phyloP scores from a whole-genome alignment of 1,140 invertebrate species.

The Harlomillsia oculata region DNA sequence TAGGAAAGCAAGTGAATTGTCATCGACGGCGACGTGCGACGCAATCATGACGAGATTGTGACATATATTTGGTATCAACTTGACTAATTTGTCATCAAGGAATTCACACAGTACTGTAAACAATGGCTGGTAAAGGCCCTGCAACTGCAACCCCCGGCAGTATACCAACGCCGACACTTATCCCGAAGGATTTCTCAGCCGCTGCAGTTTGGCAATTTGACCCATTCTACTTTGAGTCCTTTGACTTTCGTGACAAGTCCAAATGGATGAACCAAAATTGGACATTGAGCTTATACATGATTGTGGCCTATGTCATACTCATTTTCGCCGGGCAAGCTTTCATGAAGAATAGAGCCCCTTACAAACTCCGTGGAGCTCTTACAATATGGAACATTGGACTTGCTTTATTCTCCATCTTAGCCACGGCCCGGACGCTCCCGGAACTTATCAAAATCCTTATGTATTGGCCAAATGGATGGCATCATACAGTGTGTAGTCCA shows the following conservation, averaged over 20 bases:
- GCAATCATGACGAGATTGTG: too few relatives aligned
- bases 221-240: conserved; percentile 36
- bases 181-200: too few relatives aligned
- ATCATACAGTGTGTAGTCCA: conserved; percentile 46
- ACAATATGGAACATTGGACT: conserved; percentile 28
- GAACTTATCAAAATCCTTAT: conserved; percentile 27
- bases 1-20: too few relatives aligned
- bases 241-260: conserved; percentile 42
- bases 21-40: too few relatives aligned
- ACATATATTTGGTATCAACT: too few relatives aligned
- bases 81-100: too few relatives aligned
- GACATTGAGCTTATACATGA: conserved; percentile 43
- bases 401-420: conserved; percentile 26
- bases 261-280: conserved; percentile 50
- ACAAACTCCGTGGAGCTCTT: conserved; percentile 16
- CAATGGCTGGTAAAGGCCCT: too few relatives aligned
- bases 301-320: conserved; percentile 26
- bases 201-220: not conserved
- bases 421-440: conserved; percentile 26
- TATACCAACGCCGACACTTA: too few relatives aligned
- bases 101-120: too few relatives aligned
- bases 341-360: conserved; percentile 21
- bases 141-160: too few relatives aligned
- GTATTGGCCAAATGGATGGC: conserved; percentile 43
- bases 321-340: conserved; percentile 22